Base-by-base conservation (phyloP, 2,113 vertebrate genomes). In the Euleptes europaea region DNA sequence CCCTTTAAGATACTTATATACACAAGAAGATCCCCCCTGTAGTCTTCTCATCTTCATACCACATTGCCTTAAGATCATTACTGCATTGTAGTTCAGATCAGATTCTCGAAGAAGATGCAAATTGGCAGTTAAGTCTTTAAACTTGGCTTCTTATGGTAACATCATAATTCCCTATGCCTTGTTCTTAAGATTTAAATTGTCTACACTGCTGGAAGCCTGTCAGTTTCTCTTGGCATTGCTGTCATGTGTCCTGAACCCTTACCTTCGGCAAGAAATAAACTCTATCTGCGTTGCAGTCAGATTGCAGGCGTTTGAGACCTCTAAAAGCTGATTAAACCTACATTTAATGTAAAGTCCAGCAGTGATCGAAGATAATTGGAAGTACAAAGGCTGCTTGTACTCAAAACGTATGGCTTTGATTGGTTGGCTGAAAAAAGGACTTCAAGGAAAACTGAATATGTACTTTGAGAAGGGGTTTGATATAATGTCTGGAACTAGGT, bases 1-100 rank as follows among this genome's bases (percentile, higher is more conserved):
- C 86, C 89, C 80, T 83, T 89, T 94, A 95, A 95, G 94, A 80
- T 93, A 77, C 92, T 95, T 95, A 95, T 0, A 38, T 65, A 85
- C 4, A 4, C 88, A 94, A 94, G 93, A 89, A 89, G 93, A 94
- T 94, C 82, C 91, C 93, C 88, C 91, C 92, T 84, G 88, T 67
- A 93, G 93, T 80, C 86, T 92, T 91, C 92, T 93, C 88, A 92
- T 94, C 91, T 93, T 90, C 91, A 84, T 83, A 83, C 74, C 85
- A 85, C 80, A 21, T 21, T 21, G 0, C 0, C 67, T 89, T 94
- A 92, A 93, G 91, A 1, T 0, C 78, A 82, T 93, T 88, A 93
- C 60, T 28, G 60, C 60, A 63, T 47, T 74, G 40, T 65, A 54
- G 76, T 63, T 92, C 91, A 33, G 65, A 78, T 13, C 76, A 14